A percentile compares a stretch with the other conserved stretches of the same genome.
phyloP scores from a whole-genome alignment of 2,113 vertebrate genomes.

The Elanus axillaris region DNA sequence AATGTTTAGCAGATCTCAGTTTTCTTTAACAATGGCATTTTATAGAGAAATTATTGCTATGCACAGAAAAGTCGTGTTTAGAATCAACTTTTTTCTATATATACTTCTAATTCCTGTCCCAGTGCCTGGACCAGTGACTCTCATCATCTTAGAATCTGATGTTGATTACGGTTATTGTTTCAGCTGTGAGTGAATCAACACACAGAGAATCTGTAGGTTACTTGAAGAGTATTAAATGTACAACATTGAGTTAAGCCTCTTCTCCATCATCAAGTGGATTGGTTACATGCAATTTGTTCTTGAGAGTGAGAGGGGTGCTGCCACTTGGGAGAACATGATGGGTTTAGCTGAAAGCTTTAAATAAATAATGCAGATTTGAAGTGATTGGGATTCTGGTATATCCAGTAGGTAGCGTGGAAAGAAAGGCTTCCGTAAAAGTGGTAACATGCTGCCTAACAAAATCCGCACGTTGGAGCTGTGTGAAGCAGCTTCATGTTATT shows the following conservation, averaged over 20 bases:
- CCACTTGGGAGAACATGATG: background rate
- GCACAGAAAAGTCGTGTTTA: background rate
- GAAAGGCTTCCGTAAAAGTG: background rate
- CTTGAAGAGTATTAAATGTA: slow-evolving; percentile 20
- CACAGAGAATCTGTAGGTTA: background rate
- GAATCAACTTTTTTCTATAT: background rate
- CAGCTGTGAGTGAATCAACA: slow-evolving; percentile 27
- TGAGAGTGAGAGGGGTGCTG: background rate
- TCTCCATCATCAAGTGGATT: slow-evolving; percentile 52
- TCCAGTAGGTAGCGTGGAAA: background rate
- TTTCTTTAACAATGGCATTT: background rate
- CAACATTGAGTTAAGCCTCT: slow-evolving; percentile 8
- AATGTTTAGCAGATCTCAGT: background rate
- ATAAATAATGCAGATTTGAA: background rate
- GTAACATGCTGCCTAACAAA: background rate
- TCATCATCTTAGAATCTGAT: background rate
- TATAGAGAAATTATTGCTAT: background rate
- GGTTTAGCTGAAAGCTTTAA: background rate
- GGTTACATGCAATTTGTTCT: slow-evolving; percentile 18
- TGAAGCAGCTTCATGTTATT: background rate
- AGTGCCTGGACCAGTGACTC: background rate
- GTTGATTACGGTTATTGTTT: slow-evolving; percentile 28
- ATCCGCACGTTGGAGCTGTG: background rate
- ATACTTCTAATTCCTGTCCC: background rate
- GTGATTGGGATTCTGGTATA: background rate